These are phyloP conservation scores for Aegypius monachus DNA, from an alignment of 2,113 vertebrate genomes.

Conservation along the genomic window DNA sequence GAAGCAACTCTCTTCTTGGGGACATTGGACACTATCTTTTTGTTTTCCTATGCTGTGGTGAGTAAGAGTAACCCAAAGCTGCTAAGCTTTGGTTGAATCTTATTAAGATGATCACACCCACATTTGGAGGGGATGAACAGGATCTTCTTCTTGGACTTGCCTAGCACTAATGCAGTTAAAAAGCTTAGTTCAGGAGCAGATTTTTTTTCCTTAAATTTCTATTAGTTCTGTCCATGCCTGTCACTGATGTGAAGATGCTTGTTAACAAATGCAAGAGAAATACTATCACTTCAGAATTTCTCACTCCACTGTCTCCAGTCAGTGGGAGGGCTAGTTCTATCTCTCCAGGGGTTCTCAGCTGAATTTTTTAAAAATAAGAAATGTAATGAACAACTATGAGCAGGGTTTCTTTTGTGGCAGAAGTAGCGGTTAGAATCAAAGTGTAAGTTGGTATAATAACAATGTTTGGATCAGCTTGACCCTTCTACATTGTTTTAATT, in stretches of 20 bases:
- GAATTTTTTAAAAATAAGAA: neutral
- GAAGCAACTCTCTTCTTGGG: constrained; percentile 93
- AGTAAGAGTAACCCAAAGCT: constrained; percentile 49
- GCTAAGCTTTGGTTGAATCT: neutral
- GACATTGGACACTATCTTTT: constrained; percentile 89
- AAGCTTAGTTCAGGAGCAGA: neutral
- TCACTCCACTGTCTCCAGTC: neutral
- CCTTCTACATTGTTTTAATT: neutral
- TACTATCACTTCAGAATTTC: neutral
- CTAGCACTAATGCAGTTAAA: neutral
- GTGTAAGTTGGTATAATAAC: neutral
- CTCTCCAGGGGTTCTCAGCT: neutral
- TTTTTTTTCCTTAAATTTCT: neutral
- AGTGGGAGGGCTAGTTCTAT: neutral
- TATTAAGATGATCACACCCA: neutral
- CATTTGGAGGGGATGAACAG: neutral
- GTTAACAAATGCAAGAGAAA: neutral
- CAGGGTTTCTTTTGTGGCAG: neutral
- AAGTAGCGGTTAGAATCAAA: neutral
- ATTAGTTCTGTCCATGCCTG: neutral
- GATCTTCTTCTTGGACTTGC: neutral
- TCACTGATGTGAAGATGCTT: neutral
- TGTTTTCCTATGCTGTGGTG: constrained; percentile 97
- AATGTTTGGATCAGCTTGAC: neutral
- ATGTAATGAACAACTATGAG: neutral